phyloP scores from a whole-genome alignment of 2,113 vertebrate genomes.

The Spea multiplicata region DNA sequence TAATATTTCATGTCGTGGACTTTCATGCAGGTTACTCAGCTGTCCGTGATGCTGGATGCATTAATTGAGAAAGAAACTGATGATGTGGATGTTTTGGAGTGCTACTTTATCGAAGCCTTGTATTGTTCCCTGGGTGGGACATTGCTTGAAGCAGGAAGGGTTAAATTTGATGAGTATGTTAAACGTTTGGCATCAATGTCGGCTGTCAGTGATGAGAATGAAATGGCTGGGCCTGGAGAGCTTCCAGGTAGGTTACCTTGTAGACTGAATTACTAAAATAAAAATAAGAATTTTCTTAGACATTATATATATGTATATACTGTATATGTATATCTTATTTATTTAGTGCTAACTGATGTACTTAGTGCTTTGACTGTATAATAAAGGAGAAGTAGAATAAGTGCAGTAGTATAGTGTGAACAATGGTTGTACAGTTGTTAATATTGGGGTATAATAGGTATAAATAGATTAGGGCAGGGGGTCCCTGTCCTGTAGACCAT shows the following conservation, averaged over 20 bases:
- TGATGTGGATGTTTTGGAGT: conserved; percentile 73
- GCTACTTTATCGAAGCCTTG: conserved; percentile 88
- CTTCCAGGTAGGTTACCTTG: conserved; percentile 75
- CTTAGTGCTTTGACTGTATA: too few relatives aligned
- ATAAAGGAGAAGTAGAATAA: not conserved
- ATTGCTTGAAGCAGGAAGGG: conserved; percentile 72
- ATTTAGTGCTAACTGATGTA: too few relatives aligned
- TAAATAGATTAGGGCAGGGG: too few relatives aligned
- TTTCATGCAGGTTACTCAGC: conserved; percentile 79
- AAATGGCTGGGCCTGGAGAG: conserved; percentile 76
- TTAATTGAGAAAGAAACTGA: conserved; percentile 65
- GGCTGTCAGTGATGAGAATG: conserved; percentile 59
- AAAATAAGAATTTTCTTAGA: not conserved
- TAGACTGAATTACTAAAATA: not conserved
- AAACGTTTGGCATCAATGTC: conserved; percentile 78
- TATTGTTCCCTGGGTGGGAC: conserved; percentile 86
- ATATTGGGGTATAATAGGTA: not conserved
- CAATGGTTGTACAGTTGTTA: not conserved
- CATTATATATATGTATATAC: not conserved
- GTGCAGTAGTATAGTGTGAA: not conserved
- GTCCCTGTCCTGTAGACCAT: too few relatives aligned
- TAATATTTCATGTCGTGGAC: not conserved
- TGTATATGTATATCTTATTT: too few relatives aligned
- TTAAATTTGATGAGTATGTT: conserved; percentile 78
- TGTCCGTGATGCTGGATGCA: conserved; percentile 79